Percentiles rank a stretch among this genome's conserved stretches.
These are phyloP conservation scores for Drosophila parvula DNA, from an alignment of 1,140 invertebrate species.

Conservation along the genomic window DNA sequence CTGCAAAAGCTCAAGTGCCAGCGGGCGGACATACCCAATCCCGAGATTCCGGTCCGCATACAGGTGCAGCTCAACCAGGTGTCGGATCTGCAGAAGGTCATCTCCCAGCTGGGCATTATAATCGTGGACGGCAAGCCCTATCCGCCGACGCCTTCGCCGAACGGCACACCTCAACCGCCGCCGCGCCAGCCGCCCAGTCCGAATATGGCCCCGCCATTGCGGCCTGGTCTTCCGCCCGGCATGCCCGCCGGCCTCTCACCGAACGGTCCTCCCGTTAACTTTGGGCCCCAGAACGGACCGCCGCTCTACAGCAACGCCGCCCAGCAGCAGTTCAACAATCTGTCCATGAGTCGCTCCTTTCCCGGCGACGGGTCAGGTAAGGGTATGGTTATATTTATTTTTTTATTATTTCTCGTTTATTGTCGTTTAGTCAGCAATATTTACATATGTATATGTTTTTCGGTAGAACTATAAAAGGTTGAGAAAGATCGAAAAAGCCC, in stretches of 20 bases:
- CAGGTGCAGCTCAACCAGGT: conserved; percentile 91
- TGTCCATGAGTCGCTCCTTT: conserved; percentile 80
- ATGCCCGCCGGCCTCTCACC: conserved; percentile 74
- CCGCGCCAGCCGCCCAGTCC: conserved; percentile 84
- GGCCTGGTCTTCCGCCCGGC: conserved; percentile 78
- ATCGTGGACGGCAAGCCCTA: conserved; percentile 89
- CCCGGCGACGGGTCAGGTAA: conserved; percentile 81
- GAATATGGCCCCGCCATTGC: conserved; percentile 83
- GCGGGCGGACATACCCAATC: conserved; percentile 92
- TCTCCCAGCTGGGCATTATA: conserved; percentile 90
- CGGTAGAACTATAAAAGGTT: background rate
- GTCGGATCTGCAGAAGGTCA: conserved; percentile 90
- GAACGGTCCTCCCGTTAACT: conserved; percentile 67
- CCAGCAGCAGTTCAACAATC: conserved; percentile 80
- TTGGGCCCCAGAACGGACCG: conserved; percentile 77
- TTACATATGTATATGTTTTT: background rate
- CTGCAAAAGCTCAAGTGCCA: conserved; percentile 91
- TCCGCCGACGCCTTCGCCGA: conserved; percentile 72
- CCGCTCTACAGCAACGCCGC: conserved; percentile 76
- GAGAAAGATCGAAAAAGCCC: background rate
- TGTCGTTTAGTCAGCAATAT: background rate
- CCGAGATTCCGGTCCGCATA: conserved; percentile 92
- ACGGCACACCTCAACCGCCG: conserved; percentile 67
- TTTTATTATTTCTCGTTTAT: conserved; percentile 2
- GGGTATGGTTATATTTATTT: conserved; percentile 39